phyloP scores from a whole-genome alignment of 1,140 invertebrate species.

The Cylas formicarius region DNA sequence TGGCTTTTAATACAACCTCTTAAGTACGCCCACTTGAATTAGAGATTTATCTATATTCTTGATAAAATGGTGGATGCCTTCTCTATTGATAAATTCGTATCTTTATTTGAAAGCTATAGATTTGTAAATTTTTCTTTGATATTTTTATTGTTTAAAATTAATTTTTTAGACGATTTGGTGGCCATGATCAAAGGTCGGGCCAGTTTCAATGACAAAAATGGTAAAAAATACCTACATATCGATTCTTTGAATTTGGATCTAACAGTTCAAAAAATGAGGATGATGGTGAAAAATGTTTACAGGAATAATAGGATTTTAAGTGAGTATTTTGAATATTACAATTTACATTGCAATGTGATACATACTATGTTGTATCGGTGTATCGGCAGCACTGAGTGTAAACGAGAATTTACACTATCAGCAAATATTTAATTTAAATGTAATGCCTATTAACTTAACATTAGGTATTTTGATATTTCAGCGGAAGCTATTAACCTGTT shows the following conservation, averaged over 20 bases:
- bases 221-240: slow-evolving; percentile 53
- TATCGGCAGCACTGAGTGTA: too few relatives aligned
- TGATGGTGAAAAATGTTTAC: slow-evolving; percentile 60
- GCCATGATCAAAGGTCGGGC: slow-evolving; percentile 55
- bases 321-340: slow-evolving; percentile 42
- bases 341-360: too few relatives aligned
- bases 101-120: too few relatives aligned
- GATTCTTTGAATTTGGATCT: slow-evolving; percentile 56
- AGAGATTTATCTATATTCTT: too few relatives aligned
- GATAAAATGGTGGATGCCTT: too few relatives aligned
- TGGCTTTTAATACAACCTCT: too few relatives aligned
- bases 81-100: too few relatives aligned
- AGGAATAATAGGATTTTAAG: slow-evolving; percentile 64
- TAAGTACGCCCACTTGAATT: too few relatives aligned
- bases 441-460: background rate
- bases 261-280: slow-evolving; percentile 55
- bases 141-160: slow-evolving; percentile 11
- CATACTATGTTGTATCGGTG: too few relatives aligned
- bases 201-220: slow-evolving; percentile 44
- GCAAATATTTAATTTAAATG: too few relatives aligned
- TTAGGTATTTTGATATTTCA: slow-evolving; percentile 39
- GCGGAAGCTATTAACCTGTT: slow-evolving; percentile 68
- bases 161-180: slow-evolving; percentile 49
- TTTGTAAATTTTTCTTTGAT: slow-evolving; percentile 9
- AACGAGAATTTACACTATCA: too few relatives aligned